These are phyloP conservation scores for Latrodectus hesperus DNA, from an alignment of 2,888 invertebrate genomes.

Conservation along the genomic window DNA sequence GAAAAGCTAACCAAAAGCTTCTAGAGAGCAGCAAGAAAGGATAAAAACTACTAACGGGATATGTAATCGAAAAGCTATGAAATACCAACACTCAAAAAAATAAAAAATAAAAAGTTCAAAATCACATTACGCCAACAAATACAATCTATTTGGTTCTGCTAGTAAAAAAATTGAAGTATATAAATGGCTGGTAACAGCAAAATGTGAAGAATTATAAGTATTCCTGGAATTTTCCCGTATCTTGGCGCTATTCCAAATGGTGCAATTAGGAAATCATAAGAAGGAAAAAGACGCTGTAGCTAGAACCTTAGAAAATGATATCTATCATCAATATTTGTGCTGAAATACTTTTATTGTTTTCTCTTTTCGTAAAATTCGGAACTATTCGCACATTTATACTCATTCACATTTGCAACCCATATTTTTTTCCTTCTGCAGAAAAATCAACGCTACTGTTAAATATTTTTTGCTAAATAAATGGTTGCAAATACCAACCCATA, in stretches of 20 bases:
- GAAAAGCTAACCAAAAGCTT: constrained; percentile 11
- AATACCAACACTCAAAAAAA: constrained; percentile 32
- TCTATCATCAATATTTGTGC: constrained; percentile 30
- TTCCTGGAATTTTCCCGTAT: constrained; percentile 26
- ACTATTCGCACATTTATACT: neutral
- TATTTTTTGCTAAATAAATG: too few species aligned
- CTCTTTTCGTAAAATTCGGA: neutral
- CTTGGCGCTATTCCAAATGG: constrained; percentile 51
- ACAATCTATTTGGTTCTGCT: constrained; percentile 44
- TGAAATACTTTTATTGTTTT: constrained; percentile 28
- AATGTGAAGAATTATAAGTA: constrained; percentile 56
- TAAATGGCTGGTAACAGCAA: constrained; percentile 35
- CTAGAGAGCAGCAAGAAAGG: neutral
- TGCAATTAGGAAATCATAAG: constrained; percentile 46
- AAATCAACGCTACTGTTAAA: neutral
- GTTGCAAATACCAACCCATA: too few species aligned
- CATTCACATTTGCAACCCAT: neutral
- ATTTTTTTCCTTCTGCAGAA: neutral
- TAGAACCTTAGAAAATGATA: constrained; percentile 31
- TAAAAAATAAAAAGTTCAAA: constrained; percentile 2
- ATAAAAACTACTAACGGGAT: neutral
- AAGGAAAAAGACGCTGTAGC: constrained; percentile 42
- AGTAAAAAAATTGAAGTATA: constrained; percentile 34
- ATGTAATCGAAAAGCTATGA: constrained; percentile 42
- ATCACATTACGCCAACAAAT: constrained; percentile 44